Conservation (phyloP, 2,113 vertebrate genomes). For the Otis tarda region DNA sequence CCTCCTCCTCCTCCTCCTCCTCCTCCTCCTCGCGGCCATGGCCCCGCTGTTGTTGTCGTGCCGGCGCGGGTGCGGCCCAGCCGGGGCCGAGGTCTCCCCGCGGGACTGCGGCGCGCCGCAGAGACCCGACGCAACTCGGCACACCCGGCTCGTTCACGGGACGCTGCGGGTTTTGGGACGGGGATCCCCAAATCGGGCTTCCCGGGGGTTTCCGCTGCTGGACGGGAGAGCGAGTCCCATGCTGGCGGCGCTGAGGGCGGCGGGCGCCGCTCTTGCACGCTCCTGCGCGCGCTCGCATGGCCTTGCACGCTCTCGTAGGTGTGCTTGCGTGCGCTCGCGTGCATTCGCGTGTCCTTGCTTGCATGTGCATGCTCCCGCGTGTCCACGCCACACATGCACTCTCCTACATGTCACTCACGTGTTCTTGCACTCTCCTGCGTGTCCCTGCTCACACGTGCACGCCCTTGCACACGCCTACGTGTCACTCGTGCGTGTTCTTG, state of each 20-base stretch:
- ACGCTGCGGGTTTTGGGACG: neutral
- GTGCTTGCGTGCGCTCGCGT: no score
- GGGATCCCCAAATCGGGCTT: neutral
- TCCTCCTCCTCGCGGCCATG: neutral
- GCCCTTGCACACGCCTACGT: neutral
- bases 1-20: neutral
- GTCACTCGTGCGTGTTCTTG: neutral
- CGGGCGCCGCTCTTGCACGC: neutral
- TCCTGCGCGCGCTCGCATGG: no score
- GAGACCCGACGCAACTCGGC: neutral
- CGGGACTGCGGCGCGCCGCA: accelerated
- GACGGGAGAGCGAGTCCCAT: accelerated
- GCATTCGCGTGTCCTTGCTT: no score
- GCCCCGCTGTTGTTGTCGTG: no score
- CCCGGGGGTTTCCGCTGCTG: neutral
- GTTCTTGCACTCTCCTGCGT: accelerated
- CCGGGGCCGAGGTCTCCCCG: neutral
- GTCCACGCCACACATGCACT: neutral
- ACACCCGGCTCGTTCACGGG: accelerated
- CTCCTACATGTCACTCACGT: no score
- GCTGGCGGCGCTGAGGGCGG: neutral
- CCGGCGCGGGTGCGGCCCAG: neutral
- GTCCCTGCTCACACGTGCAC: no score
- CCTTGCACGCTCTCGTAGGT: neutral
- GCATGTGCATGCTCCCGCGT: neutral